Evolutionary conservation across 2,888 invertebrate species (phyloP).

Genomic region (Endotricha flammealis): DNA sequence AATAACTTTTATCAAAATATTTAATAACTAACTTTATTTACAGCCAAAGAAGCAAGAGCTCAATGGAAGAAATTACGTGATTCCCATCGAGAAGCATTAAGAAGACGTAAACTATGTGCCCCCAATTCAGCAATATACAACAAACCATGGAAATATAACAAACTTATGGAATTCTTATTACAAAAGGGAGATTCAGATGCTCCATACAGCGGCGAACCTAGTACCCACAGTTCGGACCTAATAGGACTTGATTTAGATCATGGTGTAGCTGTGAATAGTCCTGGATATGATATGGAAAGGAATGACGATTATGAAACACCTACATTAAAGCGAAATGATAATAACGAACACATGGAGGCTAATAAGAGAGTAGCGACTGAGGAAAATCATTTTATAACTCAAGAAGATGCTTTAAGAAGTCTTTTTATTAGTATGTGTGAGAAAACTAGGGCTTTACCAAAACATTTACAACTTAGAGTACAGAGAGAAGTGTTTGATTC

Average conservation of each 20-base stretch:
- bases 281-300: not conserved
- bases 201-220: not conserved
- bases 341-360: no score
- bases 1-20: no score
- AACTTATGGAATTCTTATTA: constrained; percentile 22
- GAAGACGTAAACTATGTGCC: constrained; percentile 15
- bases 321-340: no score
- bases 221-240: not conserved
- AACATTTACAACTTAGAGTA: constrained; percentile 29
- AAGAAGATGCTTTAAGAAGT: constrained; percentile 23
- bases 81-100: constrained; percentile 25
- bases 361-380: not conserved
- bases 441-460: constrained; percentile 31
- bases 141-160: constrained; percentile 26
- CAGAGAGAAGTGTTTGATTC: constrained; percentile 31
- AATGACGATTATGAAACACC: not conserved
- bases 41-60: constrained; percentile 24
- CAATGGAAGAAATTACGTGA: constrained; percentile 26
- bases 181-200: not conserved
- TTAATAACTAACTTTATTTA: constrained; percentile 3
- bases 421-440: constrained; percentile 30
- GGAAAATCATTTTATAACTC: not conserved
- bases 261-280: not conserved
- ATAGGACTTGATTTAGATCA: not conserved
- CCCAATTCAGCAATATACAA: constrained; percentile 13